Evolutionary conservation across 1,140 invertebrate species (phyloP), one percentile per base, ranked within the genome.

Genomic region (Andrena cerasifolii): DNA sequence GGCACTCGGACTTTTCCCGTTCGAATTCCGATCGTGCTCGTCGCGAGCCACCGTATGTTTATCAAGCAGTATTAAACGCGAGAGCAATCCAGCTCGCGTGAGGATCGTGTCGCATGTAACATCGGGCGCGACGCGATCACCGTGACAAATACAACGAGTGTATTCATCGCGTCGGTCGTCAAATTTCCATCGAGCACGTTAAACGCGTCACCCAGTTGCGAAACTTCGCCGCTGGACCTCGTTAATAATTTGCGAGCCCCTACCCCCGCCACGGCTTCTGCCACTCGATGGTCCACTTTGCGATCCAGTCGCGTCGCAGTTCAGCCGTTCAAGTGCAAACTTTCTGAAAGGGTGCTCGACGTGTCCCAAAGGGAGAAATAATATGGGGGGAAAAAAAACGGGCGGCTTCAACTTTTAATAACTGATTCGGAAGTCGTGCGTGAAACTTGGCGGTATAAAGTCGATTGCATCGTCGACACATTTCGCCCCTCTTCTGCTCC

Each of bases 361-460:
- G 24, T 10, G 24, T 18, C 18, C n/a, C 24, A 14, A 4, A 43
- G 12, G 53, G n/a, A 43, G 43, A 65, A n/a, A n/a, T n/a, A n/a
- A n/a, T n/a, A n/a, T n/a, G n/a, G 43, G 28, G 49, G 16, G 24
- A 31, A 14, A 26, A 65, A 51, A 66, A 74, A 28, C 33, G 18
- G 33, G 18, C n/a, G n/a, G 24, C 43, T 54, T 5, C 33, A 74
- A 74, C 71, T 74, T 74, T 74, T 74, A 74, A 74, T 74, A 74
- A 74, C 49, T 31, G 49, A 51, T 1, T 10, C 47, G 47, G 61
- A 74, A 66, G 66, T 74, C 61, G 36, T 51, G 71, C 49, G 61
- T 47, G 49, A 43, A 74, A 51, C 31, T 8, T 16, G n/a, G 33
- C 21, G 47, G 14, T 65, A 12, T 36, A n/a, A 8, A 1, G 16